phyloP scores from a whole-genome alignment of 2,888 invertebrate species.

The Alcis repandata region DNA sequence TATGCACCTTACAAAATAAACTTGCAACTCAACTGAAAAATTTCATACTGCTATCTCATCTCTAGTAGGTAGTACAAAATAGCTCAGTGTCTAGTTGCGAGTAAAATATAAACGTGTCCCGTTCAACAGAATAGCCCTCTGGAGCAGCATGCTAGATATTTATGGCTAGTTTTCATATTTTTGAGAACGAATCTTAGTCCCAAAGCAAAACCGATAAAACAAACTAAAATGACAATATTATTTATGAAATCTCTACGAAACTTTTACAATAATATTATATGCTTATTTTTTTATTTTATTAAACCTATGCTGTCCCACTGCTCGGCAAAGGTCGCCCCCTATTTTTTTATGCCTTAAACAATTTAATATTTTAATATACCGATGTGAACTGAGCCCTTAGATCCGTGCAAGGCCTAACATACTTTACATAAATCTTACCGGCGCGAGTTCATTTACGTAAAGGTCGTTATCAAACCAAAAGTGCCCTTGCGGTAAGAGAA shows the following conservation, averaged over 20 bases:
- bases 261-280: too few relatives aligned
- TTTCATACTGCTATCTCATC: too few relatives aligned
- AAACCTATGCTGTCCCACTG: too few relatives aligned
- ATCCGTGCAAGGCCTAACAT: constrained; percentile 14
- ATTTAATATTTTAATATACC: background rate
- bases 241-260: background rate
- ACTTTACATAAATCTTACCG: constrained; percentile 33
- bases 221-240: background rate
- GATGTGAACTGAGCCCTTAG: background rate
- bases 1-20: too few relatives aligned
- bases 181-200: background rate
- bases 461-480: constrained; percentile 36
- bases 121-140: background rate
- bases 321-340: too few relatives aligned
- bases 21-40: too few relatives aligned
- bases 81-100: background rate
- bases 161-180: background rate
- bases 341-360: too few relatives aligned
- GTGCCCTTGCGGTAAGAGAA: constrained; percentile 24
- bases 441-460: constrained; percentile 34
- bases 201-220: background rate
- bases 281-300: too few relatives aligned
- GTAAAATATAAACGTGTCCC: background rate
- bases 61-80: too few relatives aligned
- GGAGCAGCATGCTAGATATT: background rate